Evolutionary conservation across 2,888 invertebrate genomes (phyloP).

Genomic region (Malthinus flaveolus): DNA sequence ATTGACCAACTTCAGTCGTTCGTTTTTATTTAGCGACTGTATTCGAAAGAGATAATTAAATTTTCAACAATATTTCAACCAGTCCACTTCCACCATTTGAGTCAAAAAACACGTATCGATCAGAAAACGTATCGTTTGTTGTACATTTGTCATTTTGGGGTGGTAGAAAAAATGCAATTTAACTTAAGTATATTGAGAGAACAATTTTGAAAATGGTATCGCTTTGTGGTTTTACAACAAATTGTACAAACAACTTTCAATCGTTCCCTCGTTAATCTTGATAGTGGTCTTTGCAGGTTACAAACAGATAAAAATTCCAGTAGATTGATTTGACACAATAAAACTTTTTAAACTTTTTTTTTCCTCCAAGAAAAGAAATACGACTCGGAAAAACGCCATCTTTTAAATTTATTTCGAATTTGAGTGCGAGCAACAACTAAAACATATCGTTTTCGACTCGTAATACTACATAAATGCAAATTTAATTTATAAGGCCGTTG

Average conservation of each 20-base stretch:
- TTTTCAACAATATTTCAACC: no score
- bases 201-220: conserved; percentile 17
- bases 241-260: conserved; percentile 23
- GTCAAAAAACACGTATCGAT: no score
- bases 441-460: no score
- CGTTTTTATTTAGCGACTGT: no score
- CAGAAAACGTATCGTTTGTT: no score
- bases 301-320: conserved; percentile 22
- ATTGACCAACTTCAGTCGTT: no score
- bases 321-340: conserved; percentile 11
- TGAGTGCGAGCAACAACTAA: neutral
- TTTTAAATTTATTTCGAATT: no score
- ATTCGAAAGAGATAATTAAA: no score
- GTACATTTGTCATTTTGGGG: no score
- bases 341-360: conserved; percentile 7
- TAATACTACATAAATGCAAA: conserved; percentile 5
- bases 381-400: neutral
- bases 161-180: neutral
- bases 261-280: conserved; percentile 28
- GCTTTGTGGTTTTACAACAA: conserved; percentile 14
- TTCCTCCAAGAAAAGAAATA: neutral
- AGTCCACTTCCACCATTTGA: no score
- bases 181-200: conserved; percentile 16
- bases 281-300: conserved; percentile 25
- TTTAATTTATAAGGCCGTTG: conserved; percentile 13